Base-by-base conservation (phyloP, 2,113 vertebrate genomes). In the Entomyzon cyanotis region DNA sequence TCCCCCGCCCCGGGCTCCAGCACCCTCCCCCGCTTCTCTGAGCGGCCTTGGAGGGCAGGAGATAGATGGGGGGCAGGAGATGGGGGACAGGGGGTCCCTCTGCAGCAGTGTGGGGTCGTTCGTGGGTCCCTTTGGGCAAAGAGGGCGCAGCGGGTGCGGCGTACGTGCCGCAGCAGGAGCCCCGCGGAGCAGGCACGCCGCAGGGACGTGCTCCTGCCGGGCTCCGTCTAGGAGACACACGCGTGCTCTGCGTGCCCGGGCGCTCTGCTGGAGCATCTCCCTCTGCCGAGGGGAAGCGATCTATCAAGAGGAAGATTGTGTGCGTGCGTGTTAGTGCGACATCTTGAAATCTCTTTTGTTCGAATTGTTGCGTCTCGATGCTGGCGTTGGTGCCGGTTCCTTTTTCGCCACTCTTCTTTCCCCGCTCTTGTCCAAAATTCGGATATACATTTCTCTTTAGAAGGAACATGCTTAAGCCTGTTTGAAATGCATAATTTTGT, bases 331-430 rank as follows among this genome's bases (percentile, higher is more conserved):
- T n/a, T 28, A 31, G 46, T 60, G 83, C 91, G 90, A 93, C 87
- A 95, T 96, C 83, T 94, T 92, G 88, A 89, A 75, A 89, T 59
- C 76, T 89, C 94, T 94, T 90, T 95, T 87, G 89, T 96, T 94
- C 55, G 42, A 59, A 24, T 79, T 42, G 75, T 90, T 77, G 77
- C 74, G 39, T 59, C 75, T 76, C 28, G 33, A 9, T 27, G 77
- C 64, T 42, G 73, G 56, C 68, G 1, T 31, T 19, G 30, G 5
- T 33, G 47, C 65, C 37, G 9, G 4, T 62, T 41, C 46, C 42
- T 56, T 55, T 70, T 58, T 77, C 19, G 0, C 50, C 59, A 4
- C 21, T 68, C 33, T 23, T 16, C 44, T 78, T 81, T 73, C 62
- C 10, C 31, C 6, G 5, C 50, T 63, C 15, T 33, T 44, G 55